phyloP scores from a whole-genome alignment of 1,140 invertebrate species.

The Mercenaria mercenaria region DNA sequence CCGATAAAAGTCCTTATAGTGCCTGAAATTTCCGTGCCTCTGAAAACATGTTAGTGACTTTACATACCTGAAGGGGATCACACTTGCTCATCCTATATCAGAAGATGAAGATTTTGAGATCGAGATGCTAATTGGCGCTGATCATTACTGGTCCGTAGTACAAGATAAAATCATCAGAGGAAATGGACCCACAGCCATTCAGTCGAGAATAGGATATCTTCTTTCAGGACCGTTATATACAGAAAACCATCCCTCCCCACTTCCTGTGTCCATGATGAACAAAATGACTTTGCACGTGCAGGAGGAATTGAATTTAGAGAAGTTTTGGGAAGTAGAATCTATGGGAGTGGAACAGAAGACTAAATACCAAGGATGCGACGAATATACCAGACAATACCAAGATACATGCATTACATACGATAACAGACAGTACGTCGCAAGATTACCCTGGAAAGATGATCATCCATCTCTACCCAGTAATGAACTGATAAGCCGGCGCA shows the following conservation, averaged over 20 bases:
- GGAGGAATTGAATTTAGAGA: background rate
- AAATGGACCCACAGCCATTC: background rate
- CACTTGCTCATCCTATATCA: too few species aligned
- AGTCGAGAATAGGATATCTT: background rate
- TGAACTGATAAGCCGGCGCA: too few species aligned
- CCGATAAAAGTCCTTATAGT: too few species aligned
- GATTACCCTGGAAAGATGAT: background rate
- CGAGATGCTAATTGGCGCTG: conserved; percentile 25
- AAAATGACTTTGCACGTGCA: background rate
- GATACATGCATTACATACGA: background rate
- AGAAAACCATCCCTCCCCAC: background rate
- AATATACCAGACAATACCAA: background rate
- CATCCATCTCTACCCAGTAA: background rate
- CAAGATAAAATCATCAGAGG: background rate
- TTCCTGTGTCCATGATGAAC: background rate
- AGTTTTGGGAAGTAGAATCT: background rate
- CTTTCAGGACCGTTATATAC: background rate
- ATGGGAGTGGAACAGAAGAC: background rate
- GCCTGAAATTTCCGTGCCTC: too few species aligned
- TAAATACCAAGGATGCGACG: background rate
- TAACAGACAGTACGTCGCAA: too few species aligned
- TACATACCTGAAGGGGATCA: too few species aligned
- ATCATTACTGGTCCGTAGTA: conserved; percentile 49
- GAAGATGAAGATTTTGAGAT: conserved; percentile 34
- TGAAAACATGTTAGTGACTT: background rate